Percentiles rank a stretch among this genome's conserved stretches.
phyloP scores from a whole-genome alignment of 2,113 vertebrate species.

The Microcebus ravelobensis region DNA sequence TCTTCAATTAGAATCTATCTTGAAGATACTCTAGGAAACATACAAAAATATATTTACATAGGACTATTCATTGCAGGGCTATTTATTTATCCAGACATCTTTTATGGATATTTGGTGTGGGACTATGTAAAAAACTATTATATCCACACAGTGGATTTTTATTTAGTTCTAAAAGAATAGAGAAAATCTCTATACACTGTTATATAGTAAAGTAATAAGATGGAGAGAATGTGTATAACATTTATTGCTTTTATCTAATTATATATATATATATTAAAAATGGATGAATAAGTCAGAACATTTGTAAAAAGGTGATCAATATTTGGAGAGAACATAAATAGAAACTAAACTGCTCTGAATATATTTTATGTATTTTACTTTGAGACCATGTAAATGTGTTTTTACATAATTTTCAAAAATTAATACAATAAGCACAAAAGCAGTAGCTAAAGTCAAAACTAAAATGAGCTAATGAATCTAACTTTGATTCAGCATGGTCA shows the following conservation, averaged over 20 bases:
- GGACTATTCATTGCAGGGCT: neutral
- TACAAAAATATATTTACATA: neutral
- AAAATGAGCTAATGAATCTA: neutral
- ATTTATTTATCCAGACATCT: neutral
- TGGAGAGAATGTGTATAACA: neutral
- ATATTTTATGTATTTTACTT: slow-evolving; percentile 7
- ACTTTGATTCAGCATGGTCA: neutral
- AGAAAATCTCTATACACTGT: neutral
- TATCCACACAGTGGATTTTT: neutral
- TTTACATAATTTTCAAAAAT: neutral
- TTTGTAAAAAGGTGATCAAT: neutral
- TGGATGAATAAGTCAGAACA: neutral
- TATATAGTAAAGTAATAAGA: neutral
- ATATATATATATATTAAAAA: neutral
- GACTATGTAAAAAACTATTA: neutral
- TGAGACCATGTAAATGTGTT: neutral
- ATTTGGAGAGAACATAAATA: neutral
- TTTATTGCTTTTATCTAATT: neutral
- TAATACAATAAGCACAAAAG: neutral
- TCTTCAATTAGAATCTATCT: neutral
- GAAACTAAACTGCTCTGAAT: neutral
- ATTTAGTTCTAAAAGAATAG: neutral
- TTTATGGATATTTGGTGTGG: slow-evolving; percentile 17
- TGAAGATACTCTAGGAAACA: neutral
- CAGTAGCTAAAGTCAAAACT: neutral